Base-by-base conservation (phyloP, 2,888 invertebrate species). In the Rhyacophila evoluta region DNA sequence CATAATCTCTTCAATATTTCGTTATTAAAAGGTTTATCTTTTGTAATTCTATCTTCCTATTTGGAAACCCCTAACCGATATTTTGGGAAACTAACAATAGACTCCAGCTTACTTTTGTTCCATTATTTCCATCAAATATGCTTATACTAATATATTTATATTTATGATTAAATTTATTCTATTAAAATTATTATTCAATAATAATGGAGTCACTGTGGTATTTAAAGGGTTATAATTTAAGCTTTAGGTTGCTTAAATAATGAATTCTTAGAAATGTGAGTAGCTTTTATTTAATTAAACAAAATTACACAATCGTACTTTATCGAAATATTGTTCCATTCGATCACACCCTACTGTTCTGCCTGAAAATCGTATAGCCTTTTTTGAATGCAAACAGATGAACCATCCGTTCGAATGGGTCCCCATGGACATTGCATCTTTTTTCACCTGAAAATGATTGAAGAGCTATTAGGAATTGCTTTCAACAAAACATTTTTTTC, bases 41-140 rank as follows among this genome's bases (percentile, higher is more conserved):
- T 55, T 55, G 25, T 25, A 55, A 5, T 25, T 55, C 5, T 19
- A 19, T 55, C 55, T 2, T 19, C 55, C 41, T 5, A 4, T 12
- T 41, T 19, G 19, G 15, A 41, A 19, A 41, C 41, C 41, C 55
- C 19, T 19, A 55, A 19, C 55, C 55, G 15, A 55, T 55, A 55
- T 55, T 55, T 55, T 55, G 55, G 55, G 55, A 19, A 6, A 55
- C 19, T 55, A 55, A 55, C 55, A 55, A 55, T 55, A 55, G 55
- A 55, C 10, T 19, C 55, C 55, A 10, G 55, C 55, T 25, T 55
- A 55, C 25, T 55, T 33, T 55, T 55, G 55, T 25, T 55, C 55
- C 25, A 55, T 55, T 55, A 55, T 55, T 55, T 55, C 55, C 55
- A 55, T 25, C 55, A 19, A 55, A 19, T 55, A 6, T 55, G 55